These are phyloP conservation scores for Theonella swinhoei DNA, from an alignment of 37 sponge, comb jelly and placozoan species.

Conservation along the genomic window DNA sequence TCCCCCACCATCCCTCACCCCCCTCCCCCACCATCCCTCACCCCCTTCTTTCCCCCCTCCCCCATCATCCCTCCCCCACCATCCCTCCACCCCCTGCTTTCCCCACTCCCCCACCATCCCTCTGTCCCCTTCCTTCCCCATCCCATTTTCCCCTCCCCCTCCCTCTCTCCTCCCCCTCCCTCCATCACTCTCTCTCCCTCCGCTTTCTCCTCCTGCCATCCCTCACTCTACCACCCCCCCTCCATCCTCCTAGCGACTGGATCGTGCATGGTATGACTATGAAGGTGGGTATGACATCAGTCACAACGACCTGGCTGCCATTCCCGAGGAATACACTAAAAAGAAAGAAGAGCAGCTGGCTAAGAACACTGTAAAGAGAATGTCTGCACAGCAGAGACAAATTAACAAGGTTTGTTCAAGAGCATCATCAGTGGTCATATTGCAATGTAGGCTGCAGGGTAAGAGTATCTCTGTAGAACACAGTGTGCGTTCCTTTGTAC, in stretches of 20 bases:
- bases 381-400: conserved; percentile 96
- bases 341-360: conserved; percentile 94
- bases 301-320: conserved; percentile 90
- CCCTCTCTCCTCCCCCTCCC: neutral
- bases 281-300: conserved; percentile 95
- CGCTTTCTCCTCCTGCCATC: neutral
- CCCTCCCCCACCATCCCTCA: too few species aligned
- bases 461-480: too few species aligned
- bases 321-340: conserved; percentile 91
- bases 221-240: neutral
- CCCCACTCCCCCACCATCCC: neutral
- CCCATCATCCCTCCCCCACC: neutral
- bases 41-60: neutral
- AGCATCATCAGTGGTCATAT: neutral
- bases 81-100: neutral
- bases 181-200: neutral
- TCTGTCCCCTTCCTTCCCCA: too few species aligned
- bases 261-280: conserved; percentile 98
- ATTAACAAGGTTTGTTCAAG: conserved; percentile 76
- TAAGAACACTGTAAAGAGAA: conserved; percentile 82
- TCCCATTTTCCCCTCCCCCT: neutral
- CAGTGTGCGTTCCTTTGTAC: too few species aligned
- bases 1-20: neutral
- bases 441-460: neutral
- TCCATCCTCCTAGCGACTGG: conserved; percentile 81